Evolutionary conservation across 2,113 vertebrate genomes (phyloP), one percentile per base, ranked within the genome.

Genomic region (Pseudopodoces humilis): DNA sequence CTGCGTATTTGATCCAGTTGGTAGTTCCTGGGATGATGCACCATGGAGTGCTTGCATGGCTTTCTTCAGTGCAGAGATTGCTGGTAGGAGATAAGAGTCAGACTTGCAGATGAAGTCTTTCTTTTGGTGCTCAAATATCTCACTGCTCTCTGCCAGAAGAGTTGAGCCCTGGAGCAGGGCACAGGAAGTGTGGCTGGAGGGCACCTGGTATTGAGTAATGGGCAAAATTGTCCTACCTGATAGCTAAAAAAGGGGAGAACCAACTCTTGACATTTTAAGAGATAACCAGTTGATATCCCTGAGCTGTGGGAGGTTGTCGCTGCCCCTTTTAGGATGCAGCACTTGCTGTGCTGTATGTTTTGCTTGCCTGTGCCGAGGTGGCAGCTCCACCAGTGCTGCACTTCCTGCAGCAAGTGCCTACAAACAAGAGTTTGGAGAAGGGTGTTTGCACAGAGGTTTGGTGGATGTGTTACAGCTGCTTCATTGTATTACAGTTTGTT

Each of bases 401-500:
- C 50, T 24, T 33, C 10, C 2, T 9, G 10, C 37, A 67, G 50
- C 49, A 17, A 11, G 23, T 15, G 3, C 7, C 4, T 3, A 11
- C 4, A 19, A 18, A 17, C 3, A 7, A 67, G 78, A 31, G 7
- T 25, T 31, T 1, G 11, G 64, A 50, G 52, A 43, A 21, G 33
- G 2, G 25, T 0, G 8, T 18, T 31, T 8, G 22, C 33, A 3
- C 24, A 2, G 21, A 22, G n/a, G 8, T 13, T 24, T 9, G 69
- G n/a, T 43, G 67, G 22, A 2, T 10, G 15, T 19, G 3, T 84
- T 50, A 83, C 71, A 85, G 81, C 74, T 67, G 15, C 86, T 88
- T 79, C 92, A 2, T 94, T 96, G 27, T 49, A 13, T 96, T 97
- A 7, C 96, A 99, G 99, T 99, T 99, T 65, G 98, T 99, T 77